These are phyloP conservation scores for Dioctria linearis DNA, from an alignment of 2,888 invertebrate species.

Conservation along the genomic window DNA sequence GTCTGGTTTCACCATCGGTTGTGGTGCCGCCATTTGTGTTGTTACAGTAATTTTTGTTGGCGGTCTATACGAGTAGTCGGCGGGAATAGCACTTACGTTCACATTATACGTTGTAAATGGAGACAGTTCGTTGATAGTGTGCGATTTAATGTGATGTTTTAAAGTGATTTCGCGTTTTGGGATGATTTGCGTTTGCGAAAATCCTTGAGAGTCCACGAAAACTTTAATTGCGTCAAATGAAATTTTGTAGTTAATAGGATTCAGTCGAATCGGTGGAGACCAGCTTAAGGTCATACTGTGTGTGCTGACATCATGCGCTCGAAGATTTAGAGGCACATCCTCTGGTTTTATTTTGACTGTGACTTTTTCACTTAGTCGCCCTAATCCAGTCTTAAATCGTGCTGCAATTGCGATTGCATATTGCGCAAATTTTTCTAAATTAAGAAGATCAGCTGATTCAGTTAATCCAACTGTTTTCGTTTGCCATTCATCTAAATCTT, in stretches of 20 bases:
- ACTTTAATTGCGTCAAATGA: slow-evolving; percentile 94
- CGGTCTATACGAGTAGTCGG: slow-evolving; percentile 87
- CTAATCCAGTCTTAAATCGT: slow-evolving; percentile 84
- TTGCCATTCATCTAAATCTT: slow-evolving; percentile 93
- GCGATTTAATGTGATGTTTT: slow-evolving; percentile 79
- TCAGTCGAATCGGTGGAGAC: slow-evolving; percentile 90
- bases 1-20: slow-evolving; percentile 96
- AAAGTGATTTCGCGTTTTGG: slow-evolving; percentile 81
- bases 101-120: slow-evolving; percentile 96
- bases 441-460: slow-evolving; percentile 90
- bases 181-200: slow-evolving; percentile 89
- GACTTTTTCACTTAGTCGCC: slow-evolving; percentile 89
- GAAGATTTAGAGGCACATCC: slow-evolving; percentile 90
- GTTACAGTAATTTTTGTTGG: slow-evolving; percentile 95
- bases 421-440: slow-evolving; percentile 90
- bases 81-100: slow-evolving; percentile 91
- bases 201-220: slow-evolving; percentile 93
- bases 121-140: slow-evolving; percentile 89
- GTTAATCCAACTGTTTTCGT: slow-evolving; percentile 88
- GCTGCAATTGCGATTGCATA: slow-evolving; percentile 94
- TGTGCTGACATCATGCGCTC: slow-evolving; percentile 92
- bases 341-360: slow-evolving; percentile 93
- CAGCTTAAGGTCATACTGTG: slow-evolving; percentile 94
- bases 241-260: slow-evolving; percentile 90
- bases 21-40: slow-evolving; percentile 96